Percentiles rank a stretch among this genome's conserved stretches.
Evolutionary conservation across 92 coral and sea anemone genomes (phyloP).

Genomic region (Phymanthus crucifer): DNA sequence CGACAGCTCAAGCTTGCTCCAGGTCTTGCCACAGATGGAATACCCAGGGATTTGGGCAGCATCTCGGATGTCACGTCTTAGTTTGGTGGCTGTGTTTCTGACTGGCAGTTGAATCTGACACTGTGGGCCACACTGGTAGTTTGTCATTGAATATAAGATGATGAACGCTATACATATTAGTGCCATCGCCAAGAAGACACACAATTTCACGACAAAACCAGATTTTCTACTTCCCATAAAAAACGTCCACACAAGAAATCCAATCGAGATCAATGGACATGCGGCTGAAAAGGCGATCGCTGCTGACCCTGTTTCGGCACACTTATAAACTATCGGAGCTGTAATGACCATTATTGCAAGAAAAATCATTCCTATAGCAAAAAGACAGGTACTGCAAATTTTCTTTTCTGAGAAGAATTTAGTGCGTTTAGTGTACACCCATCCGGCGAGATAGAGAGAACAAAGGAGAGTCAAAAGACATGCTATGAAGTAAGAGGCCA

Average conservation of each 20-base stretch:
- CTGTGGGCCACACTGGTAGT: neutral
- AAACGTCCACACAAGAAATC: neutral
- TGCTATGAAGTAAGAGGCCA: neutral
- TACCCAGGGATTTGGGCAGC: constrained; percentile 24
- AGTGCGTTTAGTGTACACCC: neutral
- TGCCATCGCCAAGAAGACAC: neutral
- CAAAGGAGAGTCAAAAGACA: neutral
- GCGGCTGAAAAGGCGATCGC: neutral
- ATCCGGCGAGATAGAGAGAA: neutral
- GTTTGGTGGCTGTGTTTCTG: neutral
- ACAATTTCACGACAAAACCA: neutral
- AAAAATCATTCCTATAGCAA: neutral
- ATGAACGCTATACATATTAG: neutral
- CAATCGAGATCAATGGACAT: neutral
- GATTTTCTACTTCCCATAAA: neutral
- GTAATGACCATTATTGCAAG: neutral
- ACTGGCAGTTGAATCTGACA: neutral
- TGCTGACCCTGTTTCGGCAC: neutral
- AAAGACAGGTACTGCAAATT: neutral
- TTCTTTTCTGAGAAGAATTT: neutral
- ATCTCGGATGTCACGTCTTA: neutral
- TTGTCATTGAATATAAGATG: neutral
- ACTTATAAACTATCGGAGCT: neutral
- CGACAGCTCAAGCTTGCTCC: constrained; percentile 49
- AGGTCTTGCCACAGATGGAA: constrained; percentile 57